phyloP scores from a whole-genome alignment of 1,140 invertebrate genomes.

The Orchesella cincta region DNA sequence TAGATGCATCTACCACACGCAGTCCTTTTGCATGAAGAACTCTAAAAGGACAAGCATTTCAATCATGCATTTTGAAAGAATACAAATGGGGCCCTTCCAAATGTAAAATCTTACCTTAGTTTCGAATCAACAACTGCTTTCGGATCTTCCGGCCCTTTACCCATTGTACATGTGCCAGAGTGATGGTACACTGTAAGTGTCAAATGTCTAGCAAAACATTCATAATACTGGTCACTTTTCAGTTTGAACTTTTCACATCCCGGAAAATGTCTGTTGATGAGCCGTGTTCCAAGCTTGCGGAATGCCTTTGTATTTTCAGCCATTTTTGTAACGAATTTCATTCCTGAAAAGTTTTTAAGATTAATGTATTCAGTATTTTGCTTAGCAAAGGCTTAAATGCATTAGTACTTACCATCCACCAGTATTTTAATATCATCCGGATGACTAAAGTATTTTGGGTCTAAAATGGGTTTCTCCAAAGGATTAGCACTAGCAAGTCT shows the following conservation, averaged over 20 bases:
- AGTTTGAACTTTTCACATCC: constrained; percentile 66
- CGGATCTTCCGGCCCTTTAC: constrained; percentile 64
- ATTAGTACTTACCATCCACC: too few relatives aligned
- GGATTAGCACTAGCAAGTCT: constrained; percentile 66
- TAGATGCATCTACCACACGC: constrained; percentile 36
- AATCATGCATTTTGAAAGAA: neutral
- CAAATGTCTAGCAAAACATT: constrained; percentile 68
- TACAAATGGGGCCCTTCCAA: neutral
- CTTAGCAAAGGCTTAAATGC: too few relatives aligned
- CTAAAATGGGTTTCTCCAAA: constrained; percentile 66
- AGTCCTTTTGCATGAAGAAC: constrained; percentile 31
- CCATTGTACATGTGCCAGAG: constrained; percentile 84
- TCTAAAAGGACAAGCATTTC: constrained; percentile 13
- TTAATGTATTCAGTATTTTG: too few relatives aligned
- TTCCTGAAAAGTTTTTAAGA: constrained; percentile 19
- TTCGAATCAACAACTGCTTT: constrained; percentile 63
- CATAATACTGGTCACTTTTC: constrained; percentile 71
- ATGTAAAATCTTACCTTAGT: constrained; percentile 52
- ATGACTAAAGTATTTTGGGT: constrained; percentile 73
- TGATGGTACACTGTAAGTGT: constrained; percentile 76
- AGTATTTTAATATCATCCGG: constrained; percentile 64
- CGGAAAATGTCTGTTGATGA: constrained; percentile 66
- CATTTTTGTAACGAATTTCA: constrained; percentile 51
- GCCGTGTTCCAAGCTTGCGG: constrained; percentile 61
- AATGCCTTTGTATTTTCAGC: constrained; percentile 62